Base-by-base conservation (phyloP, 2,888 invertebrate species). In the Cryptophagus acutangulus region DNA sequence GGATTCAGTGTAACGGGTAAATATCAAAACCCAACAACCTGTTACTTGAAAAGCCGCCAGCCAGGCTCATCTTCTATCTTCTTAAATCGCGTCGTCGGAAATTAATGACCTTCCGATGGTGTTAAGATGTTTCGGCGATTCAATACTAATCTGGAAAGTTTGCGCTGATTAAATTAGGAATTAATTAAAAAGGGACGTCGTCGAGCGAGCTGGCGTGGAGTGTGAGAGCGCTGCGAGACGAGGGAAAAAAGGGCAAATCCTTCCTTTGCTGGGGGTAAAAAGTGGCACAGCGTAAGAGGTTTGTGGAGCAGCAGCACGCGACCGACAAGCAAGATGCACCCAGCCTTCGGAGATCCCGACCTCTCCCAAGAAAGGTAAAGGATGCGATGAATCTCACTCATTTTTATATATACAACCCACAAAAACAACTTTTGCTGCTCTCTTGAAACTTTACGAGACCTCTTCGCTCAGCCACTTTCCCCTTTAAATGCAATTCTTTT, bases 21-120 rank as follows among this genome's bases (percentile, higher is more conserved):
- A 58, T 58, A 58, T 59, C 59, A 55, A n/a, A n/a, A n/a, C 52
- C 51, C 55, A 50, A 48, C 59, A 58, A 58, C 57, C 57, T 59
- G 59, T 59, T 59, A 57, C 54, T 47, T 48, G 40, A 24, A 36
- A 35, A 30, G 30, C 31, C 18, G 40, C 28, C n/a, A n/a, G n/a
- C n/a, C n/a, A n/a, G n/a, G n/a, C n/a, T n/a, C n/a, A n/a, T n/a
- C n/a, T n/a, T n/a, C n/a, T n/a, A n/a, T n/a, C n/a, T n/a, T n/a
- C n/a, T 48, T 50, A 46, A 50, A 50, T n/a, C n/a, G n/a, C n/a
- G n/a, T 50, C 43, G 52, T 39, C 28, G 40, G 45, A 50, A 55
- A 54, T 54, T 54, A 54, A 52, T 51, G 52, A n/a, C n/a, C n/a
- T n/a, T n/a, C n/a, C n/a, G 52, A 54, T 49, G 49, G n/a, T n/a